These are phyloP conservation scores for Ptilodon capucinus DNA, from an alignment of 2,888 invertebrate genomes.

Conservation along the genomic window DNA sequence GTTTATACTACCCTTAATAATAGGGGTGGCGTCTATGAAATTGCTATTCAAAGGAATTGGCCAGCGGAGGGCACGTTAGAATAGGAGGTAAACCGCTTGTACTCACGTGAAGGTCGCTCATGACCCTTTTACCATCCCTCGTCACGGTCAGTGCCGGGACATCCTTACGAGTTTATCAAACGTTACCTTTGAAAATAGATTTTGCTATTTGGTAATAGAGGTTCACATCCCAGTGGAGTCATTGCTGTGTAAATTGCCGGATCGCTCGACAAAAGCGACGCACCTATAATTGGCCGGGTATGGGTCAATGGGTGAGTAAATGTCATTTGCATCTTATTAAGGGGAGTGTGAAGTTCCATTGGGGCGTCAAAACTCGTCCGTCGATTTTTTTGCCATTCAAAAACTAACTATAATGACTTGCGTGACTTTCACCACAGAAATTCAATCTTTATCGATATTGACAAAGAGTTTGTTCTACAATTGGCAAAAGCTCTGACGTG, in stretches of 20 bases:
- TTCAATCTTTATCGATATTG: no score
- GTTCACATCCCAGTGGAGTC: neutral
- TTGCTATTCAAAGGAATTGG: constrained; percentile 66
- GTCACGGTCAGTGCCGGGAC: constrained; percentile 53
- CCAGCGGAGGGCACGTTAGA: constrained; percentile 54
- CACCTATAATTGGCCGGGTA: neutral
- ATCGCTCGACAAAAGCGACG: neutral
- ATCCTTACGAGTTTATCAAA: constrained; percentile 48
- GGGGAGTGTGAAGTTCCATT: no score
- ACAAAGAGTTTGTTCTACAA: no score
- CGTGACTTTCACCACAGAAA: no score
- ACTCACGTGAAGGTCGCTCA: constrained; percentile 63
- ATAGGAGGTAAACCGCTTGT: constrained; percentile 62
- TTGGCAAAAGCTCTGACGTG: no score
- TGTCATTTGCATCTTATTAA: neutral
- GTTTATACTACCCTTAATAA: constrained; percentile 69
- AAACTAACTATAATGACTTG: no score
- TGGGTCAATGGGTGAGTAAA: neutral
- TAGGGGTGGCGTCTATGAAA: constrained; percentile 64
- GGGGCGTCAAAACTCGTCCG: no score
- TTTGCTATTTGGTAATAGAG: constrained; percentile 18
- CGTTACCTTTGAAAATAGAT: constrained; percentile 41
- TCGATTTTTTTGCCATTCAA: no score
- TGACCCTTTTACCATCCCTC: constrained; percentile 60
- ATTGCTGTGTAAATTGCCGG: neutral